These are phyloP conservation scores for Erpobdella octoculata DNA, from an alignment of 2,888 invertebrate genomes.

Conservation along the genomic window DNA sequence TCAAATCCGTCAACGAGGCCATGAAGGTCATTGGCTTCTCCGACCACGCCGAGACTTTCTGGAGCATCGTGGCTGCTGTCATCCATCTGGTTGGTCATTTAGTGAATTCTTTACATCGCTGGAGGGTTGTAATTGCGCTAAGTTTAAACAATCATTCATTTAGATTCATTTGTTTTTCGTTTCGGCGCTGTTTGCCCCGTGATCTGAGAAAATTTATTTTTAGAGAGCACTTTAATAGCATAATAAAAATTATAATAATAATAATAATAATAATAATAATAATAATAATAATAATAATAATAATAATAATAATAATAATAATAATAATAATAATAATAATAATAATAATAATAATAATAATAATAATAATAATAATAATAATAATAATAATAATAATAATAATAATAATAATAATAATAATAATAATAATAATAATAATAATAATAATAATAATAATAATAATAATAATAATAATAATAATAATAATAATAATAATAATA, in stretches of 20 bases:
- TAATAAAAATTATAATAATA: background rate
- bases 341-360: no score
- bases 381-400: no score
- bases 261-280: background rate
- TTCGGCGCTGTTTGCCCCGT: background rate
- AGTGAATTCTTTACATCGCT: background rate
- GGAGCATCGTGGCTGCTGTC: constrained; percentile 83
- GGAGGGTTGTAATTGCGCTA: background rate
- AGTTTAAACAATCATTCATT: background rate
- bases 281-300: no score
- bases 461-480: no score
- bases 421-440: no score
- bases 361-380: no score
- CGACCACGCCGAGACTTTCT: constrained; percentile 72
- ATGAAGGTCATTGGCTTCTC: constrained; percentile 75
- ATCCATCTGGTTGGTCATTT: constrained; percentile 64
- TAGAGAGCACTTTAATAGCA: background rate
- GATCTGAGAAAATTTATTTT: background rate
- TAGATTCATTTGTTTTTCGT: background rate
- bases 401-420: no score
- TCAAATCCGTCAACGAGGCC: constrained; percentile 71
- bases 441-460: no score
- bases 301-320: no score
- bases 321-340: no score
- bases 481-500: no score